Conservation (phyloP, 2,113 vertebrate species). For the Falcunculus frontatus region DNA sequence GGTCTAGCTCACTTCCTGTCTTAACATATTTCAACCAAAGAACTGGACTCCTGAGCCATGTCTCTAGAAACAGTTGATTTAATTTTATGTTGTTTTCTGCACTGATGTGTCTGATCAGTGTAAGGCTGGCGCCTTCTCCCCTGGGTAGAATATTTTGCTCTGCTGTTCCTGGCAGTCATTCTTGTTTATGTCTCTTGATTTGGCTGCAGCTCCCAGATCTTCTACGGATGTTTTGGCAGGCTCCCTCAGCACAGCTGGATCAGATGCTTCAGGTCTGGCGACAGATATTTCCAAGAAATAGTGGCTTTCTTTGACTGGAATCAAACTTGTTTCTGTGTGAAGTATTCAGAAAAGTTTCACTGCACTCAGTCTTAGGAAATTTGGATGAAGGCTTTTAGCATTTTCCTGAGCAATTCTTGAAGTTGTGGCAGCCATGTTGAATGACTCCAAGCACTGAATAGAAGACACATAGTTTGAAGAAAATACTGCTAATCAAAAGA, state of each 20-base stretch:
- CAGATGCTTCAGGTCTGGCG: conserved; percentile 57
- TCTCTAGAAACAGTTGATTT: conserved; percentile 36
- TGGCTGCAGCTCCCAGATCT: conserved; percentile 41
- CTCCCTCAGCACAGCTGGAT: conserved; percentile 54
- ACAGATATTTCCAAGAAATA: conserved; percentile 58
- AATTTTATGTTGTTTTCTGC: conserved; percentile 50
- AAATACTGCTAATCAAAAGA: not conserved
- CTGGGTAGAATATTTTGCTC: not conserved
- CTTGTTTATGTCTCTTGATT: conserved; percentile 66
- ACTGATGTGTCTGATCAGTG: conserved; percentile 2
- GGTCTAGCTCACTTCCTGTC: conserved; percentile 33
- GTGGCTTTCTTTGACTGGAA: conserved; percentile 16
- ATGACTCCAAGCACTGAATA: not conserved
- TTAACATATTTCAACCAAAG: not conserved
- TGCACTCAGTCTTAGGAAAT: not conserved
- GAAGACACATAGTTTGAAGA: not conserved
- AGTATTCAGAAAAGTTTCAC: not conserved
- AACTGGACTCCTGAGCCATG: not conserved
- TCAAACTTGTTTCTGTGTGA: conserved; percentile 2
- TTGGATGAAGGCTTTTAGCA: not conserved
- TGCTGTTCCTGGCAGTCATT: conserved; percentile 58
- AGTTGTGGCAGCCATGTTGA: not conserved
- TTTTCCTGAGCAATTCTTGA: not conserved
- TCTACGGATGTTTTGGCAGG: conserved; percentile 58
- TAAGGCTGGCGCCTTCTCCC: conserved; percentile 39